Percentiles rank a stretch among this genome's conserved stretches.
Conservation (phyloP, 2,888 invertebrate species). For the Noctua pronuba region DNA sequence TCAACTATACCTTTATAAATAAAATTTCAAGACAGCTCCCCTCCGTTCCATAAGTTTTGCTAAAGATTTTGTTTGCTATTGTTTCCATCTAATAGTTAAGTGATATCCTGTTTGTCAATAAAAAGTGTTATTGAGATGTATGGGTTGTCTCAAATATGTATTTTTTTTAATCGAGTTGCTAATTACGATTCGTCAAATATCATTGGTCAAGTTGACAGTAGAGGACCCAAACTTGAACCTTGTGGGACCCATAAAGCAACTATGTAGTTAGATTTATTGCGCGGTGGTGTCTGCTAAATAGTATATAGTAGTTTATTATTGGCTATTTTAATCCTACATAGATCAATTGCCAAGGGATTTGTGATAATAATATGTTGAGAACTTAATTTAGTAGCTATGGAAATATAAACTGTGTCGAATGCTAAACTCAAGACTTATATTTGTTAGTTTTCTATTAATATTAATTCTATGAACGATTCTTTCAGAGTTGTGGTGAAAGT, state of each 20-base stretch:
- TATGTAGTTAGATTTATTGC: neutral
- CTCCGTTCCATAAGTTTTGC: neutral
- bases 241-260: neutral
- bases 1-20: neutral
- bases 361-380: neutral
- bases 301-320: neutral
- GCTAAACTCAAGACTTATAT: neutral
- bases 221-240: neutral
- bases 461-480: neutral
- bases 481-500: conserved; percentile 1
- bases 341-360: neutral
- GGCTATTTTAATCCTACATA: neutral
- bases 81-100: neutral
- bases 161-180: neutral
- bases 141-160: neutral
- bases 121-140: neutral
- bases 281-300: neutral
- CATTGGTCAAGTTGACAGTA: neutral
- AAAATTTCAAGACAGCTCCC: neutral
- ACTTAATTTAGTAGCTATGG: neutral
- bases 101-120: neutral
- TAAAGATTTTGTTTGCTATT: neutral
- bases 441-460: neutral
- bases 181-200: neutral
- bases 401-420: neutral